phyloP scores from a whole-genome alignment of 2,888 invertebrate species.

The Ecliptopera silaceata region DNA sequence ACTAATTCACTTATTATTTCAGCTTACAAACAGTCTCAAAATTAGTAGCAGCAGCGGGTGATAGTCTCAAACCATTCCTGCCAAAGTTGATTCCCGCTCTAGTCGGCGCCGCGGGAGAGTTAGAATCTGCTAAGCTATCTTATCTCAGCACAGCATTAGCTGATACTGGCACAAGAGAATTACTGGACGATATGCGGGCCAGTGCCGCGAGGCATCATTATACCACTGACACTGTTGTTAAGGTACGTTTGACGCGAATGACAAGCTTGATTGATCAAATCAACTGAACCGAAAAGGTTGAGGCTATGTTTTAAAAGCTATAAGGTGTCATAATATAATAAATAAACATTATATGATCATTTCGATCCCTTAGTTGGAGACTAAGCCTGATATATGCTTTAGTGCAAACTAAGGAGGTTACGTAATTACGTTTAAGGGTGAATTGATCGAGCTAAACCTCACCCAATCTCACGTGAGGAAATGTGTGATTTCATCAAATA shows the following conservation, averaged over 20 bases:
- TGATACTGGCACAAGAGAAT: constrained; percentile 88
- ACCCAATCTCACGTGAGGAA: no score
- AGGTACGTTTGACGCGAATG: constrained; percentile 84
- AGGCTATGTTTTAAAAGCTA: no score
- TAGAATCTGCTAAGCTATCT: constrained; percentile 91
- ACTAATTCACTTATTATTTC: constrained; percentile 18
- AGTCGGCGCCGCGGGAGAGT: constrained; percentile 92
- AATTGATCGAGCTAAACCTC: no score
- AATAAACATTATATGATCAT: no score
- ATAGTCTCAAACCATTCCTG: constrained; percentile 91
- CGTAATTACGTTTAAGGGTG: no score
- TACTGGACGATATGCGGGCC: constrained; percentile 90
- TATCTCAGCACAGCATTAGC: constrained; percentile 90
- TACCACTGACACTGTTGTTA: constrained; percentile 93
- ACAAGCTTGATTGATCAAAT: no score
- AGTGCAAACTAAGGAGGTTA: no score
- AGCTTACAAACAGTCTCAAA: constrained; percentile 94
- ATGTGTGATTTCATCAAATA: no score
- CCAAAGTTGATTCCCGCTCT: constrained; percentile 91
- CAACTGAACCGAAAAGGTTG: no score
- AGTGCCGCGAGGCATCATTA: constrained; percentile 92
- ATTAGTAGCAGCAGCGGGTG: constrained; percentile 91
- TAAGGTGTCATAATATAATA: no score
- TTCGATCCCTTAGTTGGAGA: no score
- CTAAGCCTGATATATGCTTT: no score